These are phyloP conservation scores for Danionella cerebrum DNA, from an alignment of 2,113 vertebrate species.

Conservation along the genomic window DNA sequence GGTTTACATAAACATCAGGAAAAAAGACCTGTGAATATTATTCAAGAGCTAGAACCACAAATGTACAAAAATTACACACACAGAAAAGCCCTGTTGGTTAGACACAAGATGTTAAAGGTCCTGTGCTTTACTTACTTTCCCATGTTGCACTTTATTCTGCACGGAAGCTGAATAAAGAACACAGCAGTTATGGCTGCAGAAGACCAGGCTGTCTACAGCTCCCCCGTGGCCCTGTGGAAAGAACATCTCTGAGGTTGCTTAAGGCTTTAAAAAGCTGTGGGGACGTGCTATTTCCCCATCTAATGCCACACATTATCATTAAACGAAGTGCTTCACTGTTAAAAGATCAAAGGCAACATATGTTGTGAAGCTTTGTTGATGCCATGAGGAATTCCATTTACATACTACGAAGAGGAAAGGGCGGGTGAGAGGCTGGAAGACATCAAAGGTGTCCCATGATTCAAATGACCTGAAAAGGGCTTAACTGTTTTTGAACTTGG, in stretches of 20 bases:
- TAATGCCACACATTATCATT: conserved; percentile 10
- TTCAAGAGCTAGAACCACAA: no score
- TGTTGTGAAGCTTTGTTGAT: conserved; percentile 13
- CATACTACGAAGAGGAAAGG: not conserved
- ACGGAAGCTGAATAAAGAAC: conserved; percentile 63
- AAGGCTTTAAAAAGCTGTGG: not conserved
- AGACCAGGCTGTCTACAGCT: conserved; percentile 68
- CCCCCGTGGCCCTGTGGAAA: conserved; percentile 20
- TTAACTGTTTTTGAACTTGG: conserved; percentile 13
- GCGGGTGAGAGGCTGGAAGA: not conserved
- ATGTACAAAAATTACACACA: no score
- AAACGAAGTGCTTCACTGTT: not conserved
- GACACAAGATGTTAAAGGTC: no score
- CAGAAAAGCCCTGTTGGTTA: no score
- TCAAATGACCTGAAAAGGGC: conserved; percentile 27
- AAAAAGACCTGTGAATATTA: no score
- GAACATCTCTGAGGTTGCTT: conserved; percentile 7
- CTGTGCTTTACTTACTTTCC: conserved; percentile 30
- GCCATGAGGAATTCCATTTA: conserved; percentile 26
- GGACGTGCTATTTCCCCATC: not conserved
- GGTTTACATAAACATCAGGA: no score
- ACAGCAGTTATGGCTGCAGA: conserved; percentile 91
- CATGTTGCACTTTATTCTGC: conserved; percentile 28
- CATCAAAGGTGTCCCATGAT: conserved; percentile 25
- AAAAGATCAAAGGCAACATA: conserved; percentile 28